These are phyloP conservation scores for Platysteira castanea DNA, from an alignment of 2,113 vertebrate genomes.

Conservation along the genomic window DNA sequence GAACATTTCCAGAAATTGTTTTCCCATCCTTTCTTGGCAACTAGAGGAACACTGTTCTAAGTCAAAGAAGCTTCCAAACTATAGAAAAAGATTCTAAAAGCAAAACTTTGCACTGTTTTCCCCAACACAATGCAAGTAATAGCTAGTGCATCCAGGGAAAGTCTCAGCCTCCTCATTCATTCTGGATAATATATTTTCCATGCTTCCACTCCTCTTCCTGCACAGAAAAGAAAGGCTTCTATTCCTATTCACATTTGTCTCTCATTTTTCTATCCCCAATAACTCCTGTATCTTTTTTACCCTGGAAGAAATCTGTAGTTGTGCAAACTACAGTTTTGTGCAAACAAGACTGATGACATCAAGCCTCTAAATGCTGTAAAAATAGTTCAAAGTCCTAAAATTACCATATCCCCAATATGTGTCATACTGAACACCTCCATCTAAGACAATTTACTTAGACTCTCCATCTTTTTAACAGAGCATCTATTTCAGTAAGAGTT, in stretches of 20 bases:
- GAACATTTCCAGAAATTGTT: not conserved
- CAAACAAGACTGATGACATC: not conserved
- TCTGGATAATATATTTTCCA: not conserved
- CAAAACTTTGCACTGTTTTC: not conserved
- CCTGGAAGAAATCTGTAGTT: not conserved
- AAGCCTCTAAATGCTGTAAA: not conserved
- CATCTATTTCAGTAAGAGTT: not conserved
- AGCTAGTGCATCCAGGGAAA: not conserved
- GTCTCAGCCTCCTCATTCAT: not conserved
- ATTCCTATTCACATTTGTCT: not conserved
- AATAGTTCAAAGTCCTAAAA: not conserved
- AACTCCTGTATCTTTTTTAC: not conserved
- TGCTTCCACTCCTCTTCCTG: not conserved
- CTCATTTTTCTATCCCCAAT: slow-evolving; percentile 1
- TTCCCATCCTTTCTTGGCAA: not conserved
- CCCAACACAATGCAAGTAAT: not conserved
- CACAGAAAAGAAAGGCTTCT: not conserved
- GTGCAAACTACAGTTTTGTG: not conserved
- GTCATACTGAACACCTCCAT: not conserved
- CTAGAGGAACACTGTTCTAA: not conserved
- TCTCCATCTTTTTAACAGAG: not conserved
- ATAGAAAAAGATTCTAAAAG: not conserved
- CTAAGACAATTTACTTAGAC: not conserved
- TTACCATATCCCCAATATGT: not conserved
- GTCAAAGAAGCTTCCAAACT: not conserved